Evolutionary conservation across 2,797 vertebrate genomes (phyloP).

Genomic region (Buphagus erythrorhynchus): DNA sequence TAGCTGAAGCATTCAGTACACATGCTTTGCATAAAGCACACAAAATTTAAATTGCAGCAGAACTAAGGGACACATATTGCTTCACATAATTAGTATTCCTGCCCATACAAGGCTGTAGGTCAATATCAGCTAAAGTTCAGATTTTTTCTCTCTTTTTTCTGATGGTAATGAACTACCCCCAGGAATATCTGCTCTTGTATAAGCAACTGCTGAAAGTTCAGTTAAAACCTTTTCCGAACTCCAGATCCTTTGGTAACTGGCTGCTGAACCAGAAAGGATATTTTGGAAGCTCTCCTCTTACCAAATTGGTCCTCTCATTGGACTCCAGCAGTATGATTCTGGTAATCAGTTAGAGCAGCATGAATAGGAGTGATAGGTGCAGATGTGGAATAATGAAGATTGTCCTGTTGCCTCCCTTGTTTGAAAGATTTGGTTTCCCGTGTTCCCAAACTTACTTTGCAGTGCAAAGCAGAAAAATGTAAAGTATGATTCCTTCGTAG

Average conservation of each 20-base stretch:
- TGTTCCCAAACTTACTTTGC: neutral
- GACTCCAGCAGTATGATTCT: neutral
- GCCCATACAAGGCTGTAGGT: neutral
- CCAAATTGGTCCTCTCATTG: neutral
- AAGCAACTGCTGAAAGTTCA: neutral
- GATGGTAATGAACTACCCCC: neutral
- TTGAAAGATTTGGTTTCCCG: neutral
- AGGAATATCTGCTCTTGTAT: neutral
- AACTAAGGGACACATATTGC: neutral
- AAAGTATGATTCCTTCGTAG: neutral
- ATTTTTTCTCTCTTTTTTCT: neutral
- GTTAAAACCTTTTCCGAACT: neutral
- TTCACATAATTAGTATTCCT: neutral
- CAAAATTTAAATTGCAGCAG: neutral
- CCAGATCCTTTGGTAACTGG: neutral
- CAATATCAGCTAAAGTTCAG: neutral
- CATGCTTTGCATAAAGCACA: neutral
- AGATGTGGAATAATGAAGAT: neutral
- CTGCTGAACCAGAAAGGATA: neutral
- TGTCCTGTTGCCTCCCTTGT: neutral
- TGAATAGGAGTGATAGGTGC: neutral
- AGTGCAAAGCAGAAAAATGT: neutral
- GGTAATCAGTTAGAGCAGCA: neutral
- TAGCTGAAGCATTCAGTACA: neutral
- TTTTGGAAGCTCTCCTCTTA: neutral